A percentile compares a stretch with the other conserved stretches of the same genome.
Conservation (phyloP, 2,113 vertebrate genomes). For the Brachyhypopomus occidentalis region DNA sequence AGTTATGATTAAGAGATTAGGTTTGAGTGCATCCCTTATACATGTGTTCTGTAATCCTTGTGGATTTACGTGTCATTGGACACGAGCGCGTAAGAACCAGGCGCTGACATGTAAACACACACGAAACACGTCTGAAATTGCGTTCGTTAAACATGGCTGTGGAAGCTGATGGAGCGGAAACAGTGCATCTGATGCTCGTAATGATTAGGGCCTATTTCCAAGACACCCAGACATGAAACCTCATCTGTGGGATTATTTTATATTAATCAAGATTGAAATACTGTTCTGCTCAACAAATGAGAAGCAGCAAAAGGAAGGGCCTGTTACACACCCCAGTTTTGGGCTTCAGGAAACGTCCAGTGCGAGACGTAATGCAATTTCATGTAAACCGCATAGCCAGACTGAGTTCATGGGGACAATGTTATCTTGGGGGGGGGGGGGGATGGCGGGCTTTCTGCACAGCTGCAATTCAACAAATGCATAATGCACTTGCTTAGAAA, state of each 20-base stretch:
- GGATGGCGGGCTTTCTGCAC: not conserved
- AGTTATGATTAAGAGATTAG: slow-evolving; percentile 62
- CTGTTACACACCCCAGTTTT: not conserved
- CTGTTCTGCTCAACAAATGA: not conserved
- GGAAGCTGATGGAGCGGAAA: not conserved
- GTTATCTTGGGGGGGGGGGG: not conserved
- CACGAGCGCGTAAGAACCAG: slow-evolving; percentile 27
- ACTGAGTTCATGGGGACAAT: not conserved
- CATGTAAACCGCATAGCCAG: not conserved
- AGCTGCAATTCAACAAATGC: not conserved
- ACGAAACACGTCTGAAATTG: not conserved
- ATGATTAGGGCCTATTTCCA: not conserved
- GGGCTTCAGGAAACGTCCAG: too few relatives aligned
- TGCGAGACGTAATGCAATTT: not conserved
- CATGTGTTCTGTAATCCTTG: slow-evolving; percentile 57
- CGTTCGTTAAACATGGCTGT: not conserved
- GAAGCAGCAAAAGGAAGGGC: not conserved
- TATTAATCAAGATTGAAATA: slow-evolving; percentile 7
- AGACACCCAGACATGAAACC: not conserved
- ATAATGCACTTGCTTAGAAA: not conserved
- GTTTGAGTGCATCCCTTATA: slow-evolving; percentile 38
- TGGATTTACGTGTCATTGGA: slow-evolving; percentile 44
- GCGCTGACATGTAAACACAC: slow-evolving; percentile 15
- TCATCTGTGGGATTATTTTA: not conserved
- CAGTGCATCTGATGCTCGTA: too few relatives aligned